Conservation (phyloP, 2,113 vertebrate genomes). For the Spheniscus mendiculus region DNA sequence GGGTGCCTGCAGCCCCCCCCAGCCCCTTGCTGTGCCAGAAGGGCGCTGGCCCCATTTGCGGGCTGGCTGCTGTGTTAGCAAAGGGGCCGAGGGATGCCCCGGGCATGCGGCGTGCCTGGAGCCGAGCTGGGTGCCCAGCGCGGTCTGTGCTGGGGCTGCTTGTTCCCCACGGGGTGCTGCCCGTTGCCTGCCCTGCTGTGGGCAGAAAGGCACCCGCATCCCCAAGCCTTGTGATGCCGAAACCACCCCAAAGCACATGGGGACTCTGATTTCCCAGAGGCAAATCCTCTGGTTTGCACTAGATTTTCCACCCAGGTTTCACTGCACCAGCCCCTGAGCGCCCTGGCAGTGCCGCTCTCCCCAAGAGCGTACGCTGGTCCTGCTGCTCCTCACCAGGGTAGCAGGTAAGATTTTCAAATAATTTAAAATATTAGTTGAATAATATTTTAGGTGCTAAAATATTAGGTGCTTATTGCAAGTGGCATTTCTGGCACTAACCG, state of each 20-base stretch:
- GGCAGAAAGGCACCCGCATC: not conserved
- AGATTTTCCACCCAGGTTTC: not conserved
- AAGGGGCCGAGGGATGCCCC: accelerated
- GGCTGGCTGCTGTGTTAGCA: not conserved
- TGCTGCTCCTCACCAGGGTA: not conserved
- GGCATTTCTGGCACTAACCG: not conserved
- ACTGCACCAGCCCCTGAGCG: not conserved
- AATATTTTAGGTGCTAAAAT: too few relatives aligned
- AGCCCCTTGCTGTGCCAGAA: not conserved
- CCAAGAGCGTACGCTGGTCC: not conserved
- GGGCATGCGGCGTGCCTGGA: accelerated
- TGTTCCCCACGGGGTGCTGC: not conserved
- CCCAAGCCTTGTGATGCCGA: not conserved
- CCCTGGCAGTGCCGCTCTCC: not conserved
- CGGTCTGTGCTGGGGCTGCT: not conserved
- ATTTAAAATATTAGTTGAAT: not conserved
- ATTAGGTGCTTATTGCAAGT: not conserved
- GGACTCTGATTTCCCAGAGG: not conserved
- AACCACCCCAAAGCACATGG: accelerated
- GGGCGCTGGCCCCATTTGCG: not conserved
- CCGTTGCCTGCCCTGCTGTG: accelerated
- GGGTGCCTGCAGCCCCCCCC: not conserved
- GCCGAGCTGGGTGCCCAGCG: not conserved
- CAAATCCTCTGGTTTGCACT: not conserved
- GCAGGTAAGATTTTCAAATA: not conserved